Conservation (phyloP, 2,888 invertebrate species). For the Drosophila greeni region DNA sequence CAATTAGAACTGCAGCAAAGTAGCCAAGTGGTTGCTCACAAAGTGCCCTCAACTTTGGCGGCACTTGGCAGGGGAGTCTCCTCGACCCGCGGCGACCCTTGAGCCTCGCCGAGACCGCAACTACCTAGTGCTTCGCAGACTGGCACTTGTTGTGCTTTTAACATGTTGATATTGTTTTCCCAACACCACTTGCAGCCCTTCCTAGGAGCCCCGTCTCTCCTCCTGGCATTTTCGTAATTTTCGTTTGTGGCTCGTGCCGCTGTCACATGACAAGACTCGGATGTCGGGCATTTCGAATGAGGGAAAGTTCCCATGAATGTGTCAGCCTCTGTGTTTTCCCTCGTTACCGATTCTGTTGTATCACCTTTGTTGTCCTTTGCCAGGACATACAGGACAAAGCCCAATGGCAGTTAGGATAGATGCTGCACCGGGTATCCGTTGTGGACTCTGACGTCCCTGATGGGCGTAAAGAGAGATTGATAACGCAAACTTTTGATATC, state of each 20-base stretch:
- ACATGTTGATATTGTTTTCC: conserved; percentile 44
- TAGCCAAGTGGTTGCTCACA: conserved; percentile 50
- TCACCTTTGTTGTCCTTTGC: conserved; percentile 14
- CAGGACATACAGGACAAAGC: conserved; percentile 23
- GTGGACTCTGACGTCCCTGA: conserved; percentile 17
- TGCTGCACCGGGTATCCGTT: conserved; percentile 29
- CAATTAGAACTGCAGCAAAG: conserved; percentile 62
- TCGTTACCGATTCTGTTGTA: conserved; percentile 18
- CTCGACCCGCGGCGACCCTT: neutral
- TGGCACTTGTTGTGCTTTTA: conserved; percentile 42
- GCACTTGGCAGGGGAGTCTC: conserved; percentile 19
- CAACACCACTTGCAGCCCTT: conserved; percentile 3
- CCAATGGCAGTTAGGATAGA: conserved; percentile 31
- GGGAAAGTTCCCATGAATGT: conserved; percentile 38
- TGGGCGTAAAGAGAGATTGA: conserved; percentile 8
- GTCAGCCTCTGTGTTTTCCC: conserved; percentile 33
- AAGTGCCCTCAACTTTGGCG: conserved; percentile 40
- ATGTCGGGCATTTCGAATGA: conserved; percentile 31
- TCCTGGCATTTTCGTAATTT: conserved; percentile 22
- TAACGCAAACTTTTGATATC: conserved; percentile 9
- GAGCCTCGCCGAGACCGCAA: conserved; percentile 8
- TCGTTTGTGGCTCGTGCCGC: conserved; percentile 34
- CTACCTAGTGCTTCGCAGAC: conserved; percentile 15
- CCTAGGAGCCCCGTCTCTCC: neutral
- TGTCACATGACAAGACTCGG: conserved; percentile 35